Base-by-base conservation (phyloP, 30 jellyfish, hydroid and myxozoan genomes). In the Aurelia sp. region DNA sequence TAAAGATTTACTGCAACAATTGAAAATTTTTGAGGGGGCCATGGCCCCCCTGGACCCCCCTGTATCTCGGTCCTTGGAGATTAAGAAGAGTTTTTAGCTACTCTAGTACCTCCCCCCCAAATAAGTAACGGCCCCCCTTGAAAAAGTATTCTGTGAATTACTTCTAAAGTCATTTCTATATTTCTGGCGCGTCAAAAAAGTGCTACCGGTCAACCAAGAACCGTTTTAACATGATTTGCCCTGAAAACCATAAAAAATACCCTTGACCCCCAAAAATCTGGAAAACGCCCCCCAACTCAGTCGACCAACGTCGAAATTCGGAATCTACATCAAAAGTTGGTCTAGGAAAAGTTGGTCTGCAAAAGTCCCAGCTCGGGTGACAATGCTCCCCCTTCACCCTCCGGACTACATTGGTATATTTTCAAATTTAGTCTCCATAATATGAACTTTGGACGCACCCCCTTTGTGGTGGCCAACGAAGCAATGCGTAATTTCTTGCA, bases 341-440 rank as follows among this genome's bases (percentile, higher is more conserved):
- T 53, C 65, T 27, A 0, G 33, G 2, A 27, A 27, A 27, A 27
- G 33, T 27, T 27, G 33, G 33, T 27, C 33, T 27, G 33, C 33
- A 27, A 27, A 27, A 27, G 33, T 27, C 33, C 33, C 33, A 27
- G 33, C 33, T 27, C 33, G 65, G 65, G 65, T 53, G 65, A 53
- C 65, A 53, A 53, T 53, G 65, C 65, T 53, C 65, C 65, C 2
- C 65, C 2, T 53, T 53, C 65, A 53, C 65, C 65, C 65, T 53
- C 65, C 19, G 65, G 65, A 0, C 65, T 53, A 53, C 2, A 0
- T 12, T 12, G 65, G 65, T n/a, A n/a, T n/a, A n/a, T n/a, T n/a
- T n/a, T n/a, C n/a, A n/a, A n/a, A n/a, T n/a, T n/a, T n/a, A n/a
- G n/a, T n/a, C n/a, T n/a, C n/a, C n/a, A n/a, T n/a, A n/a, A n/a